Evolutionary conservation across 2,797 vertebrate genomes (phyloP).

Genomic region (Lagocephalus sceleratus): DNA sequence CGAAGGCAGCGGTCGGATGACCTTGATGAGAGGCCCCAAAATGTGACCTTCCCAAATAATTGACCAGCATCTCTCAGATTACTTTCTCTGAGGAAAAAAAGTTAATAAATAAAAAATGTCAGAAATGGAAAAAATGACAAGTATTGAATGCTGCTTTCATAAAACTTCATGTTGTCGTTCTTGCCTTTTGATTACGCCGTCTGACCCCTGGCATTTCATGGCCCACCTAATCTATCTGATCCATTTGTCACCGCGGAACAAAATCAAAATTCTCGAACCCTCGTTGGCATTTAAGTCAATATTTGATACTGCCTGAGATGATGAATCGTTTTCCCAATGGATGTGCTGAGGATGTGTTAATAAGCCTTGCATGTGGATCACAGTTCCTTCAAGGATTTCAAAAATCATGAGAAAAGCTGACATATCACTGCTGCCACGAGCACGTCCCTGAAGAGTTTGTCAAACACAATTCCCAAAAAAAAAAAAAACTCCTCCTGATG

Average conservation of each 20-base stretch:
- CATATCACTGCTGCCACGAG: slow-evolving; percentile 54
- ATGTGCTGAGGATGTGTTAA: slow-evolving; percentile 39
- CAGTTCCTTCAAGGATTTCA: slow-evolving; percentile 47
- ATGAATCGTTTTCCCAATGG: slow-evolving; percentile 25
- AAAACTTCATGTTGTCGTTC: slow-evolving; percentile 9
- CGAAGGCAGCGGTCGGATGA: slow-evolving; percentile 1
- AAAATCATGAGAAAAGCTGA: slow-evolving; percentile 44
- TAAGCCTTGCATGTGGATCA: slow-evolving; percentile 37
- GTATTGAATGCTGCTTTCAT: slow-evolving; percentile 19
- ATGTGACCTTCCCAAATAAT: not conserved
- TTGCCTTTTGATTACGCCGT: slow-evolving; percentile 20
- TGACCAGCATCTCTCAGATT: slow-evolving; percentile 4
- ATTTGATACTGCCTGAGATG: slow-evolving; percentile 44
- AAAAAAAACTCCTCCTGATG: slow-evolving; percentile 11
- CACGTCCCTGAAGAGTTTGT: slow-evolving; percentile 39
- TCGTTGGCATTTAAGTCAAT: slow-evolving; percentile 55
- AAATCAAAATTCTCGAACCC: slow-evolving; percentile 41
- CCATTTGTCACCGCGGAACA: slow-evolving; percentile 34
- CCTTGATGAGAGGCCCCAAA: not conserved
- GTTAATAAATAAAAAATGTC: slow-evolving; percentile 23
- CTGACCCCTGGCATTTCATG: slow-evolving; percentile 22
- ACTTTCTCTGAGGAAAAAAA: slow-evolving; percentile 19
- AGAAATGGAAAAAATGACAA: slow-evolving; percentile 5
- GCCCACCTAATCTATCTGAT: slow-evolving; percentile 34
- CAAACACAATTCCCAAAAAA: slow-evolving; percentile 14